Evolutionary conservation across 2,797 vertebrate genomes (phyloP).

Genomic region (Bothrops alternatus): DNA sequence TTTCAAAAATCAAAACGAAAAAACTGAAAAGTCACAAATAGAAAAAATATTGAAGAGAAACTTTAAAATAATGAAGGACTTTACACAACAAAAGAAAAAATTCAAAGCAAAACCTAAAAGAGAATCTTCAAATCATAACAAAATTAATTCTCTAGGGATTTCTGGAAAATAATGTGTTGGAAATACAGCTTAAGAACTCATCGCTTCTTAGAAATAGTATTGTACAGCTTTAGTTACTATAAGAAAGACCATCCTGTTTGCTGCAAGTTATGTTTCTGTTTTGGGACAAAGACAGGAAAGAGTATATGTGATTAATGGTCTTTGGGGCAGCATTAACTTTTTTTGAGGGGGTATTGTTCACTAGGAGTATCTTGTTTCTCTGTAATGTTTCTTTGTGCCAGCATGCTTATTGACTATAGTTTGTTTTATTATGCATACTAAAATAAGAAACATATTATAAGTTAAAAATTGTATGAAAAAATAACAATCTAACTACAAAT

Average conservation of each 20-base stretch:
- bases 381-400: background rate
- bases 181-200: background rate
- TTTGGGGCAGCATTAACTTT: background rate
- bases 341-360: background rate
- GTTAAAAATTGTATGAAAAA: background rate
- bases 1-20: background rate
- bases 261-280: slow-evolving; percentile 33
- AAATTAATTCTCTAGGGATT: background rate
- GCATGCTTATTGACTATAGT: background rate
- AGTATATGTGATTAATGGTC: background rate
- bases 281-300: background rate
- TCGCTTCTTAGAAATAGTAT: slow-evolving; percentile 10
- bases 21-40: background rate
- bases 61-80: background rate
- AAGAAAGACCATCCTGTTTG: slow-evolving; percentile 26
- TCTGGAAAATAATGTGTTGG: background rate
- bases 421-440: background rate
- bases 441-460: background rate
- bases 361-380: background rate
- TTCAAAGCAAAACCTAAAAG: background rate
- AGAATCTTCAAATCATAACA: background rate
- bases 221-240: slow-evolving; percentile 38
- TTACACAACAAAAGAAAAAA: background rate
- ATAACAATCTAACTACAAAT: background rate
- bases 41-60: background rate